These are phyloP conservation scores for Aplochiton taeniatus DNA, from an alignment of 2,797 vertebrate genomes.

Conservation along the genomic window DNA sequence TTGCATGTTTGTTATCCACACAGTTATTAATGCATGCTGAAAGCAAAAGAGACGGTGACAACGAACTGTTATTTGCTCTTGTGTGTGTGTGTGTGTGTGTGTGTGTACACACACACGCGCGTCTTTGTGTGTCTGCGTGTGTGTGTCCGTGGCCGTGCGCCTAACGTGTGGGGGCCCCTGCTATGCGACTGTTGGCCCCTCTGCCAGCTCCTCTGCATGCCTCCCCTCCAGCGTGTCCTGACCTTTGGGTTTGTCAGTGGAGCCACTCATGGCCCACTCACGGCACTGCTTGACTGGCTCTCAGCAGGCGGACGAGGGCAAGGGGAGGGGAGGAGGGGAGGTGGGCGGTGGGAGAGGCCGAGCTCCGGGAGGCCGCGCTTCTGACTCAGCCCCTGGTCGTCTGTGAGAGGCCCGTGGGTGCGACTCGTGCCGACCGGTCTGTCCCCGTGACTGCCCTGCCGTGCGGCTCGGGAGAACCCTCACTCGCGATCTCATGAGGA, in stretches of 20 bases:
- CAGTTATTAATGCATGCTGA: no score
- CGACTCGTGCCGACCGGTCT: constrained; percentile 21
- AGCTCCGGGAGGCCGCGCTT: neutral
- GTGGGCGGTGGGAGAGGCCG: neutral
- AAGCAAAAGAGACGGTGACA: no score
- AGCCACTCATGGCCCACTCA: constrained; percentile 43
- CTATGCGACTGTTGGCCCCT: constrained; percentile 30
- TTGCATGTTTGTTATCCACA: no score
- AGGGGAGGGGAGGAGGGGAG: no score
- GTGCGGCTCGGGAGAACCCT: constrained; percentile 26
- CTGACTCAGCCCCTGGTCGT: constrained; percentile 43
- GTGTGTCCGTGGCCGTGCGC: neutral
- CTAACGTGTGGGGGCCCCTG: neutral
- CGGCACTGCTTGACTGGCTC: constrained; percentile 30
- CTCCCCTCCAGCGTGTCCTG: constrained; percentile 42
- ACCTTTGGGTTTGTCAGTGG: constrained; percentile 55
- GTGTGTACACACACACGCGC: neutral
- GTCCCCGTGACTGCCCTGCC: constrained; percentile 51
- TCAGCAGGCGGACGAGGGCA: constrained; percentile 9
- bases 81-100: constrained; percentile 3
- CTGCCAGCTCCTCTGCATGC: neutral
- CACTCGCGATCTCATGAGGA: constrained; percentile 36
- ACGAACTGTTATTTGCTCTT: no score
- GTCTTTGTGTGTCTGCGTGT: constrained; percentile 1
- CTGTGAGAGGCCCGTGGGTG: no score